Evolutionary conservation across 2,797 vertebrate genomes (phyloP).

Genomic region (Gallinago stenura): DNA sequence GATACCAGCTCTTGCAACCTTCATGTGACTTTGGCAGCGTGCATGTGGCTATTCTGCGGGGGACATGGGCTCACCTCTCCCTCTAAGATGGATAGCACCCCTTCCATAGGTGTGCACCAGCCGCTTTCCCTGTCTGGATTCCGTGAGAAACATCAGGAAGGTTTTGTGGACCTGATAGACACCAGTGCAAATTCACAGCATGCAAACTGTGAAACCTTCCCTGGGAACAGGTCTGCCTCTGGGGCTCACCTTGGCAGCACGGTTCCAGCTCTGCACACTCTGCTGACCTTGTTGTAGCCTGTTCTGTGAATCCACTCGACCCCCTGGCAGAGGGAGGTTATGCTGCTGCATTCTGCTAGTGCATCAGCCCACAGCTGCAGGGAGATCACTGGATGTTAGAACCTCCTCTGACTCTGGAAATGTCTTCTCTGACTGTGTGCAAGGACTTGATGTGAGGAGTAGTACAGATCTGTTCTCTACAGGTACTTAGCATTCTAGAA

Average conservation of each 20-base stretch:
- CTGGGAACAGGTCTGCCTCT: neutral
- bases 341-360: neutral
- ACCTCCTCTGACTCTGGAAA: neutral
- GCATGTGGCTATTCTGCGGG: neutral
- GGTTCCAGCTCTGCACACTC: neutral
- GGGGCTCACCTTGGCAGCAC: neutral
- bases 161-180: neutral
- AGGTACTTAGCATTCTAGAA: neutral
- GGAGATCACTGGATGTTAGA: neutral
- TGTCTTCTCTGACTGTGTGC: neutral
- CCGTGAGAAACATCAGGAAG: neutral
- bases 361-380: neutral
- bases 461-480: neutral
- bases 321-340: neutral
- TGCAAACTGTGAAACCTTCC: neutral
- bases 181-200: neutral
- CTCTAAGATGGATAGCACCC: neutral
- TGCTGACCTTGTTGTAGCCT: neutral
- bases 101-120: neutral
- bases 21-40: constrained; percentile 51
- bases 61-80: neutral
- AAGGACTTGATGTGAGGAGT: neutral
- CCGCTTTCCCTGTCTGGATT: neutral
- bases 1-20: constrained; percentile 49
- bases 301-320: neutral